phyloP scores from a whole-genome alignment of 2,888 invertebrate species.

The Cheilosia soror region DNA sequence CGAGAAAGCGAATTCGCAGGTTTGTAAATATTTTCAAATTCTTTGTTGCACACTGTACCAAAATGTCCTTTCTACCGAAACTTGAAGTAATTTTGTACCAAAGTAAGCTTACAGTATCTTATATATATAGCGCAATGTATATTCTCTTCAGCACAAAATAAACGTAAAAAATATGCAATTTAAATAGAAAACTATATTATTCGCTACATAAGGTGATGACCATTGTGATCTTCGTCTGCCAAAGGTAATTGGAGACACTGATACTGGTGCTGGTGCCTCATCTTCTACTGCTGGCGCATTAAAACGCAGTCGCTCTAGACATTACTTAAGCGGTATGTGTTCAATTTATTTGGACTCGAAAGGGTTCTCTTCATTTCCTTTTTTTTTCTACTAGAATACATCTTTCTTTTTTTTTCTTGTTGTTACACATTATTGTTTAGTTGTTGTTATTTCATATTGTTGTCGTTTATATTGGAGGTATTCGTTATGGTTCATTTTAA shows the following conservation, averaged over 20 bases:
- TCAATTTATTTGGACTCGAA: constrained; percentile 50
- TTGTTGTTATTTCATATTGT: constrained; percentile 21
- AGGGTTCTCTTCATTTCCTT: constrained; percentile 21
- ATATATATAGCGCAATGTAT: constrained; percentile 24
- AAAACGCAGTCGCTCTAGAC: constrained; percentile 82
- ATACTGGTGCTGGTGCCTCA: constrained; percentile 78
- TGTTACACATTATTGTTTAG: constrained; percentile 18
- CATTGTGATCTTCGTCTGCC: constrained; percentile 81
- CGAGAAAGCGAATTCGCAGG: constrained; percentile 92
- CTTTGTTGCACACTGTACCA: constrained; percentile 3
- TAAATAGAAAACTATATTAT: constrained; percentile 63
- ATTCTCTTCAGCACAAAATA: constrained; percentile 28
- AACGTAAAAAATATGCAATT: constrained; percentile 32
- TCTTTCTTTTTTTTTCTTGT: constrained; percentile 24
- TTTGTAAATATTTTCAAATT: constrained; percentile 82
- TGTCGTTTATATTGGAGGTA: constrained; percentile 6
- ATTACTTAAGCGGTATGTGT: constrained; percentile 83
- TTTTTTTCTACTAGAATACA: constrained; percentile 19
- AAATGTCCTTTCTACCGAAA: constrained; percentile 29
- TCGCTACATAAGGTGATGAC: constrained; percentile 72
- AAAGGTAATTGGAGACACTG: constrained; percentile 82
- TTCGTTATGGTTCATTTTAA: constrained; percentile 21
- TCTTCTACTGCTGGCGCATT: constrained; percentile 80
- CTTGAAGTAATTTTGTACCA: constrained; percentile 19
- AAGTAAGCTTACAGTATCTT: constrained; percentile 18